These are phyloP conservation scores for Ptychochromis oligacanthus DNA, from an alignment of 2,113 vertebrate species.

Conservation along the genomic window DNA sequence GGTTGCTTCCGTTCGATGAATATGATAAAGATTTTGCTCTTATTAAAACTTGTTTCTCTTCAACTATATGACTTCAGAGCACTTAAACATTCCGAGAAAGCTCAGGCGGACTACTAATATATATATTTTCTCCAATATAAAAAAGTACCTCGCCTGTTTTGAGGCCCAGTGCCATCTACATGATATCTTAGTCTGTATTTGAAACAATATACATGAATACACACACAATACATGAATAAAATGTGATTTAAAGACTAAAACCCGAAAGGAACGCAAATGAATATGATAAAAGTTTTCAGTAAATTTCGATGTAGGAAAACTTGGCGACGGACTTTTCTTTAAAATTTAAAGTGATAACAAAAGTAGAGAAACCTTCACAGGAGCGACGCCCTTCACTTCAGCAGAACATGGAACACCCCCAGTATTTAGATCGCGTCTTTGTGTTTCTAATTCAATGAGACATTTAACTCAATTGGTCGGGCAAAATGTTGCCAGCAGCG, in stretches of 20 bases:
- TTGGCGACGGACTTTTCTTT: neutral
- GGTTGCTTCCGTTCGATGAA: constrained; percentile 14
- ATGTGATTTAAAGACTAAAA: neutral
- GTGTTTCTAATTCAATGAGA: neutral
- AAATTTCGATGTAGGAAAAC: neutral
- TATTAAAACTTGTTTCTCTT: constrained; percentile 1
- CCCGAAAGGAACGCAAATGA: neutral
- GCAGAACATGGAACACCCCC: neutral
- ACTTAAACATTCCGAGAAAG: neutral
- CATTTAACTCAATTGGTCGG: neutral
- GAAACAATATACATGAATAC: too few relatives aligned
- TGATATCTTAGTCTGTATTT: neutral
- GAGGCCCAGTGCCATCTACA: neutral
- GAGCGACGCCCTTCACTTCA: neutral
- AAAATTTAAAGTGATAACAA: neutral
- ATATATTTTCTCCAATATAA: neutral
- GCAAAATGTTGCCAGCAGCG: neutral
- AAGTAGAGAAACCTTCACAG: neutral
- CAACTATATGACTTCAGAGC: neutral
- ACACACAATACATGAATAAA: neutral
- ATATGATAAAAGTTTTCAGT: neutral
- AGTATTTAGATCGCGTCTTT: neutral
- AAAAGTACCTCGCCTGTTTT: neutral
- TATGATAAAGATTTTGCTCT: neutral
- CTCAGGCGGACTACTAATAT: neutral